A percentile compares a stretch with the other conserved stretches of the same genome.
Evolutionary conservation across 2,888 invertebrate genomes (phyloP).

Genomic region (Drosophila colorata): DNA sequence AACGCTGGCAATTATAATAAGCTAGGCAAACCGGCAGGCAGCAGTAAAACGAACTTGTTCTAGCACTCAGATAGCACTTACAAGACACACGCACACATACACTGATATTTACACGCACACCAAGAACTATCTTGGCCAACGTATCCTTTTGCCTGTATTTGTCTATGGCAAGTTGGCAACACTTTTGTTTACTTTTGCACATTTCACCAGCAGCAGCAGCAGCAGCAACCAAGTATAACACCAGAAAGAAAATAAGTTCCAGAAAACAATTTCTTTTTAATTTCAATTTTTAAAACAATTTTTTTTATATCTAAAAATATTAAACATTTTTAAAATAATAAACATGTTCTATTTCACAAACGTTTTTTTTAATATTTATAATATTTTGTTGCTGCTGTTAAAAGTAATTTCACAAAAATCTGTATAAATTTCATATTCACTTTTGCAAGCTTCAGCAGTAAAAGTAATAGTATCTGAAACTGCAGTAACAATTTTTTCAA

Average conservation of each 20-base stretch:
- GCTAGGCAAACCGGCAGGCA: slow-evolving; percentile 50
- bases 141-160: slow-evolving; percentile 60
- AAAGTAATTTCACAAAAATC: no score
- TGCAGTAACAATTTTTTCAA: no score
- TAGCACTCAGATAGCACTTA: slow-evolving; percentile 58
- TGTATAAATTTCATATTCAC: no score
- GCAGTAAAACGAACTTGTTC: slow-evolving; percentile 62
- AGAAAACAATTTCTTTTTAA: not conserved
- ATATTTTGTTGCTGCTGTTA: no score
- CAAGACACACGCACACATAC: slow-evolving; percentile 5
- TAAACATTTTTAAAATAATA: no score
- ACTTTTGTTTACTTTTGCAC: slow-evolving; percentile 81
- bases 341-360: no score
- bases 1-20: slow-evolving; percentile 77
- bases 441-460: no score
- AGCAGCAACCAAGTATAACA: slow-evolving; percentile 19
- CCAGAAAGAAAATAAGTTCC: slow-evolving; percentile 29
- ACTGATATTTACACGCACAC: not conserved
- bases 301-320: no score
- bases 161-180: slow-evolving; percentile 73
- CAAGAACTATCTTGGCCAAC: slow-evolving; percentile 42
- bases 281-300: no score
- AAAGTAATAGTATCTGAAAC: no score
- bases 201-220: slow-evolving; percentile 56
- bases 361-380: no score